Conservation (phyloP, 2,888 invertebrate species). For the Erebia epiphron region DNA sequence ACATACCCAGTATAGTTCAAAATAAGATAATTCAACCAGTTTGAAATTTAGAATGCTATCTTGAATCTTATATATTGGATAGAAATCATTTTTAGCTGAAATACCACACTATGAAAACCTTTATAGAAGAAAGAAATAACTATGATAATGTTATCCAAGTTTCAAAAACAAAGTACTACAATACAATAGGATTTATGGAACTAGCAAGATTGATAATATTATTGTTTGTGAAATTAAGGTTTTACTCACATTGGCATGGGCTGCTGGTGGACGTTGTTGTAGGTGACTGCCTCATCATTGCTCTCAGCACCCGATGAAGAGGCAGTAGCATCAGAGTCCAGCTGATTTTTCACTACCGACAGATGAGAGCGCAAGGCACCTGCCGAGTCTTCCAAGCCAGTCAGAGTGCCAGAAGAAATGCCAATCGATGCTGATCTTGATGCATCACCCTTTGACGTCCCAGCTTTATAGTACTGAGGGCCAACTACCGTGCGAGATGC, state of each 20-base stretch:
- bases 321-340: slow-evolving; percentile 96
- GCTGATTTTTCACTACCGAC: slow-evolving; percentile 87
- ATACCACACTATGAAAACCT: too few relatives aligned
- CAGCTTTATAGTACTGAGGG: slow-evolving; percentile 75
- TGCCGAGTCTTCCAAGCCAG: slow-evolving; percentile 87
- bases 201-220: background rate
- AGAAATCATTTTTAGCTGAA: too few relatives aligned
- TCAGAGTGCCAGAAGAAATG: slow-evolving; percentile 85
- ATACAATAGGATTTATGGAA: too few relatives aligned
- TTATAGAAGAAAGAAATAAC: too few relatives aligned
- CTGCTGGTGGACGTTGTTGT: slow-evolving; percentile 90
- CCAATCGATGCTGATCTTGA: slow-evolving; percentile 86
- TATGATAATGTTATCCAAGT: background rate
- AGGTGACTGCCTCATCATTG: slow-evolving; percentile 93
- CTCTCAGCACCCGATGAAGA: slow-evolving; percentile 97
- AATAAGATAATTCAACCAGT: too few relatives aligned
- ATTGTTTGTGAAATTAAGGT: background rate
- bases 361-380: slow-evolving; percentile 89
- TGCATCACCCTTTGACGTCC: slow-evolving; percentile 88
- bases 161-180: background rate
- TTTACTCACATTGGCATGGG: slow-evolving; percentile 91
- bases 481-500: slow-evolving; percentile 64
- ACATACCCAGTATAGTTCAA: too few relatives aligned
- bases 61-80: too few relatives aligned
- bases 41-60: too few relatives aligned